These are phyloP conservation scores for Panthera uncia DNA, from an alignment of 2,113 vertebrate species.

Conservation along the genomic window DNA sequence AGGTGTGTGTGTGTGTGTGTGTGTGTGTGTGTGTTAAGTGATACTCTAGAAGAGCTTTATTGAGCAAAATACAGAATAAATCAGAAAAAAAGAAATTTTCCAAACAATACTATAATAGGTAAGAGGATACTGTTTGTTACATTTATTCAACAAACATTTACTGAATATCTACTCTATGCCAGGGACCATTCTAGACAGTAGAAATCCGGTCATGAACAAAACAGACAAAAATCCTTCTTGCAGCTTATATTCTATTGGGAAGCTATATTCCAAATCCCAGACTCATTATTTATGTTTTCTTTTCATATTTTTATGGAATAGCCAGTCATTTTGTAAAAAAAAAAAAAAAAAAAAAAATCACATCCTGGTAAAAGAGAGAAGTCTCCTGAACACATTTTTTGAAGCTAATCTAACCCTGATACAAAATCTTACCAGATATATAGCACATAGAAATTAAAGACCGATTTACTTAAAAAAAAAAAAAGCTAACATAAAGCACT, in stretches of 20 bases:
- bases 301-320: not conserved
- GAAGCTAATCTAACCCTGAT: not conserved
- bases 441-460: not conserved
- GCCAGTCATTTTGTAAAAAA: not conserved
- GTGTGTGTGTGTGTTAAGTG: not conserved
- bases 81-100: not conserved
- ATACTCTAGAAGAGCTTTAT: not conserved
- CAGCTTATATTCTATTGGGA: not conserved
- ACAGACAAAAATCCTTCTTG: not conserved
- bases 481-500: not conserved
- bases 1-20: not conserved
- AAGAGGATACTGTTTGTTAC: not conserved
- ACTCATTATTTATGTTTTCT: not conserved
- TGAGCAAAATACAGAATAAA: not conserved
- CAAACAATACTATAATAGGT: not conserved
- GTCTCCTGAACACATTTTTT: not conserved
- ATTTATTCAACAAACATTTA: not conserved
- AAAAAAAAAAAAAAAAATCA: not conserved
- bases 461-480: not conserved
- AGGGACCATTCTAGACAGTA: not conserved
- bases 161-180: not conserved
- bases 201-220: not conserved
- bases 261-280: not conserved
- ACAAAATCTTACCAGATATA: conserved; percentile 37
- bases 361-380: not conserved